Base-by-base conservation (phyloP, 1,140 invertebrate species). In the Stegodyphus mimosarum region DNA sequence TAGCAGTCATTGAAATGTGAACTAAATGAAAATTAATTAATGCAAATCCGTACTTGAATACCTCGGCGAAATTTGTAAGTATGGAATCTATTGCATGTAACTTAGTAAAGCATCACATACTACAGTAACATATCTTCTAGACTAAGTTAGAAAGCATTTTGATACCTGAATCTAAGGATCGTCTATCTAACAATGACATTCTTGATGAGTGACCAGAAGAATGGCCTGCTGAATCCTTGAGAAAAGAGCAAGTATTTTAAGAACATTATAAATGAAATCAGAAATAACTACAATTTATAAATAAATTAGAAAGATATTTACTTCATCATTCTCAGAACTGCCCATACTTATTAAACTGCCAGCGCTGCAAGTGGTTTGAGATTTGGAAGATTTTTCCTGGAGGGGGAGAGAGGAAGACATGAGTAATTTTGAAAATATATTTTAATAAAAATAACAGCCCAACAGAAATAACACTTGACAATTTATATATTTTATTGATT, bases 321-420 rank as follows among this genome's bases (percentile, higher is more conserved):
- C 93, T 90, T 94, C 93, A 87, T 94, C 93, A 90, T 93, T 93
- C 90, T 94, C 93, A 6, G 93, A 94, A 89, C 93, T 94, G 78
- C 92, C 93, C 91, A 94, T 94, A 90, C 93, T 94, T 90, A 94
- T 92, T 55, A 94, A 91, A 50, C 94, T 94, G 75, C 93, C 93
- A 89, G 94, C 94, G 89, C 93, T 94, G 90, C 93, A 94, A 9
- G 93, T 94, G 86, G 93, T 94, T 89, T 94, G 93, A 55, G 93
- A 87, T 80, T 88, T 85, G n/a, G 79, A 52, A 52, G 77, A 79
- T 70, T 89, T 88, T 69, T 80, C 84, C 88, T 88, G 55, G n/a
- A n/a, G n/a, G 53, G 15, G 9, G 55, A 33, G 33, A 3, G 33
- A 33, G 33, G 1, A 33, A 33, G 33, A 33, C 33, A 33, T 33